Base-by-base conservation (phyloP, 2,113 vertebrate genomes). In the Cinclus cinclus region DNA sequence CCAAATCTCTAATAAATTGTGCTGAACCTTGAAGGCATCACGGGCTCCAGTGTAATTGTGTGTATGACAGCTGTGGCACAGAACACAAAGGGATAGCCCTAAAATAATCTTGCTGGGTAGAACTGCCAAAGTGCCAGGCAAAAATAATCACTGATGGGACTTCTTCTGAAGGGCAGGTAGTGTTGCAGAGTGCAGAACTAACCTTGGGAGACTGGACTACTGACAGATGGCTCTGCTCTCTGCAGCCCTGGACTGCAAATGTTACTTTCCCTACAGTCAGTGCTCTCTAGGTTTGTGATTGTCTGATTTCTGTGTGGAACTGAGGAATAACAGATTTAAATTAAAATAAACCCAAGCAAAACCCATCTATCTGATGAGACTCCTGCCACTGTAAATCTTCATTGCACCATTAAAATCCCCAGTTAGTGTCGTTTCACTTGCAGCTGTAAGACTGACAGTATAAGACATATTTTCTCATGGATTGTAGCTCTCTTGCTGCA, bases 1-100 rank as follows among this genome's bases (percentile, higher is more conserved):
- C 75, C 47, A 88, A 92, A 90, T 56, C 68, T 82, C 63, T 90
- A 87, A 95, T 60, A 86, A 93, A 84, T 91, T 83, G 50, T 92
- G 50, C 90, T 94, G 92, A 95, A 58, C 90, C 39, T 28, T 59
- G 92, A 85, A 89, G 77, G 49, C 41, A 41, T 83, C 58, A 44
- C 62, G 79, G 62, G 23, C n/a, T 81, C 19, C 67, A 27, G 67
- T 56, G 94, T 60, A 95, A 92, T 73, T 8, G 16, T 89, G 67
- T 63, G 65, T 63, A 50, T 41, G 76, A 83, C 83, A 93, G 70
- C 58, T 79, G 85, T 76, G 85, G 85, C 77, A 60, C 4, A 8
- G 52, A 81, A 65, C 53, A 46, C 35, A 59, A 90, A 79, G 33
- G 63, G 69, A 49, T 7, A 81, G 67, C 49, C 58, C 65, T 78